A percentile compares a stretch with the other conserved stretches of the same genome.
Conservation (phyloP, 2,113 vertebrate species). For the Notarius quadriscutis region DNA sequence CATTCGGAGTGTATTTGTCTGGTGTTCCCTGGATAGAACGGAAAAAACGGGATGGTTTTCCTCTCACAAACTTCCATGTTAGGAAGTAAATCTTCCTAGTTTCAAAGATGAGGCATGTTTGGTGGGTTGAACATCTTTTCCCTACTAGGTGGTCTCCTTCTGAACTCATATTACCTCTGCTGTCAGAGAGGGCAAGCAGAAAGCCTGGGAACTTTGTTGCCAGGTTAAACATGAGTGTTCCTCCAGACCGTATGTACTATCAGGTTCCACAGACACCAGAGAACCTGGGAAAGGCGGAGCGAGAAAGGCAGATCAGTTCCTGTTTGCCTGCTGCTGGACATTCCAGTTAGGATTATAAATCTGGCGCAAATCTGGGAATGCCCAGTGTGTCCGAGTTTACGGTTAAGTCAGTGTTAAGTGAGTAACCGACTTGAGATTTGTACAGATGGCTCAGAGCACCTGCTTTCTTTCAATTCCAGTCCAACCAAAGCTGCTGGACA, state of each 20-base stretch:
- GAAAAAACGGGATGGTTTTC: not conserved
- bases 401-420: not conserved
- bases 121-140: not conserved
- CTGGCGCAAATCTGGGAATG: slow-evolving; percentile 36
- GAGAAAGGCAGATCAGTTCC: slow-evolving; percentile 25
- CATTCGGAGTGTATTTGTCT: not conserved
- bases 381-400: not conserved
- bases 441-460: not conserved
- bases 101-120: not conserved
- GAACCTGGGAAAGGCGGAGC: slow-evolving; percentile 56
- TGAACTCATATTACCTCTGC: slow-evolving; percentile 47
- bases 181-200: slow-evolving; percentile 30
- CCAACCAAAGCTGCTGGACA: not conserved
- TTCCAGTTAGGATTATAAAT: slow-evolving; percentile 53
- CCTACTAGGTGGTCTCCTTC: slow-evolving; percentile 40
- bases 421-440: not conserved
- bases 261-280: slow-evolving; percentile 59
- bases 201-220: slow-evolving; percentile 40
- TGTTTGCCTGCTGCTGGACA: slow-evolving; percentile 37
- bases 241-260: slow-evolving; percentile 50
- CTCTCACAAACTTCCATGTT: not conserved
- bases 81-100: not conserved
- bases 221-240: slow-evolving; percentile 42
- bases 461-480: not conserved
- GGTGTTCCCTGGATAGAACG: not conserved